Evolutionary conservation across 2,888 invertebrate genomes (phyloP).

Genomic region (Acleris laterana): DNA sequence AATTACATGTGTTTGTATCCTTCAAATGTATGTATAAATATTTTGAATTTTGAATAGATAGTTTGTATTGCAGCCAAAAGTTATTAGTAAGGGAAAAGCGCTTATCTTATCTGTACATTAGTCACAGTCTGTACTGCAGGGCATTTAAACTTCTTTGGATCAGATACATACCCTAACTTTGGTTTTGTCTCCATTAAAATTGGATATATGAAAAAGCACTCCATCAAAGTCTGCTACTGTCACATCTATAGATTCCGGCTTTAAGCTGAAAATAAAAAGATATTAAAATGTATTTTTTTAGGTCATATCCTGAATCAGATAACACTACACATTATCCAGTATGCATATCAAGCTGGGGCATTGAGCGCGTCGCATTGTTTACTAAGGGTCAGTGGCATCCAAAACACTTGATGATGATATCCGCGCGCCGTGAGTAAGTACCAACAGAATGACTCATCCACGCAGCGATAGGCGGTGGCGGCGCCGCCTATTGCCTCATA

Average conservation of each 20-base stretch:
- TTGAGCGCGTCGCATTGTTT: slow-evolving; percentile 62
- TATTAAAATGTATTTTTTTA: slow-evolving; percentile 38
- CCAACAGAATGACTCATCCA: slow-evolving; percentile 79
- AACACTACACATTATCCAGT: slow-evolving; percentile 34
- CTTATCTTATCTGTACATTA: neutral
- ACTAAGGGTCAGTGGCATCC: slow-evolving; percentile 61
- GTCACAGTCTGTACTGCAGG: too few species aligned
- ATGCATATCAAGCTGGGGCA: slow-evolving; percentile 41
- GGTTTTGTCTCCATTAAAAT: slow-evolving; percentile 97
- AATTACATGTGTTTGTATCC: too few species aligned
- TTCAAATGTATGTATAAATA: too few species aligned
- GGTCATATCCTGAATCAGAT: slow-evolving; percentile 52
- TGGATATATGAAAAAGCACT: slow-evolving; percentile 98
- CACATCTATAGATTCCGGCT: slow-evolving; percentile 97
- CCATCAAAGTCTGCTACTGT: slow-evolving; percentile 99
- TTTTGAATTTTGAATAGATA: too few species aligned
- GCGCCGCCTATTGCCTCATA: slow-evolving; percentile 65
- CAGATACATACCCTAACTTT: slow-evolving; percentile 94
- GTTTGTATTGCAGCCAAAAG: too few species aligned
- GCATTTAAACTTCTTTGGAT: too few species aligned
- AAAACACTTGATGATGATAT: slow-evolving; percentile 74
- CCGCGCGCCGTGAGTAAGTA: slow-evolving; percentile 67
- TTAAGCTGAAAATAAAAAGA: slow-evolving; percentile 88
- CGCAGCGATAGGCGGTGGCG: slow-evolving; percentile 73
- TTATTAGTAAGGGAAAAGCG: too few species aligned